Percentiles rank a stretch among this genome's conserved stretches.
These are phyloP conservation scores for Drosophila fulvimacula DNA, from an alignment of 2,888 invertebrate species.

Conservation along the genomic window DNA sequence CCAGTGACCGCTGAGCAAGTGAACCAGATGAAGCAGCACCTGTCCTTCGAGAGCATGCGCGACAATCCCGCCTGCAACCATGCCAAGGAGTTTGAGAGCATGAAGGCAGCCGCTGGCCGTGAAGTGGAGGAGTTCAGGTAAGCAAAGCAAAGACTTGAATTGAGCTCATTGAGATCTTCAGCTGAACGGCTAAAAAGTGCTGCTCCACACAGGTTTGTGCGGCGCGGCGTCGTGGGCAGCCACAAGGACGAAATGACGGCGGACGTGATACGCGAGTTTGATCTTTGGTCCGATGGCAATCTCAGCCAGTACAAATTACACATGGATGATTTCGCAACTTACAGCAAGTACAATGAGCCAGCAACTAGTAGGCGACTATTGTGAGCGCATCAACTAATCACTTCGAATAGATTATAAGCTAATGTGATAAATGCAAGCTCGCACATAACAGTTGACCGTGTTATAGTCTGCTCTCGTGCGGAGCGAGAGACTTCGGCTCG, in stretches of 20 bases:
- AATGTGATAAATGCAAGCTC: constrained; percentile 43
- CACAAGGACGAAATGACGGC: constrained; percentile 81
- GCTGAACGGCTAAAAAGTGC: constrained; percentile 31
- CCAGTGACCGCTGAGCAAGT: constrained; percentile 57
- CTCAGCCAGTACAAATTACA: constrained; percentile 70
- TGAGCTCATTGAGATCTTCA: not conserved
- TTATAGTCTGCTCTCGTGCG: no score
- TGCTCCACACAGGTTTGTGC: constrained; percentile 76
- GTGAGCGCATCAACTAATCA: constrained; percentile 42
- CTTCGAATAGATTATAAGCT: constrained; percentile 54
- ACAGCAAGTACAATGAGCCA: constrained; percentile 67
- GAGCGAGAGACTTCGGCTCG: no score
- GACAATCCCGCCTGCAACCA: constrained; percentile 82
- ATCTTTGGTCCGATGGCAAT: constrained; percentile 79
- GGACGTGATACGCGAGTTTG: constrained; percentile 78
- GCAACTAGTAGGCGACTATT: not conserved
- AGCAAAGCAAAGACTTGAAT: constrained; percentile 30
- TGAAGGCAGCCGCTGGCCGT: constrained; percentile 81
- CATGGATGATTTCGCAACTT: constrained; percentile 75
- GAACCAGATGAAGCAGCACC: constrained; percentile 68
- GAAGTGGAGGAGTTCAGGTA: constrained; percentile 82
- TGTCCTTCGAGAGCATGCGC: constrained; percentile 84
- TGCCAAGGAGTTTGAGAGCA: constrained; percentile 82
- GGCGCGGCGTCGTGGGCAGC: constrained; percentile 83
- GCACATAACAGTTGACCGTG: no score